Evolutionary conservation across 2,888 invertebrate species (phyloP).

Genomic region (Lagria hirta): DNA sequence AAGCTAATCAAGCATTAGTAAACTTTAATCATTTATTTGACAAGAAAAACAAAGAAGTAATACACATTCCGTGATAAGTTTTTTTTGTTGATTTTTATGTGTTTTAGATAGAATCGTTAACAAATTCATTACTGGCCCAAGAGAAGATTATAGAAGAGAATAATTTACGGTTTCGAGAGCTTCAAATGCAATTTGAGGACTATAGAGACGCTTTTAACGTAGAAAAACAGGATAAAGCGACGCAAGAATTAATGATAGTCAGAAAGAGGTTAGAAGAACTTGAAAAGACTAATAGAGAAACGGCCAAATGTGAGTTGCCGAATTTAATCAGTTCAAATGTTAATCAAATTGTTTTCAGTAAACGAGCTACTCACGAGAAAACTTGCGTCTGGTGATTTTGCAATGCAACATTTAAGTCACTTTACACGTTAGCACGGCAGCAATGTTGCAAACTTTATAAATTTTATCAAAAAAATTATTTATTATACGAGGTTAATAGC

Average conservation of each 20-base stretch:
- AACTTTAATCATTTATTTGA: conserved; percentile 51
- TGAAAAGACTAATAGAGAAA: conserved; percentile 46
- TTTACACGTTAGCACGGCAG: too few relatives aligned
- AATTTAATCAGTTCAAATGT: conserved; percentile 20
- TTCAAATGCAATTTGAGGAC: conserved; percentile 43
- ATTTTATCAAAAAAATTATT: too few relatives aligned
- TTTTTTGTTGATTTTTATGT: conserved; percentile 3
- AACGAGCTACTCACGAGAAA: conserved; percentile 22
- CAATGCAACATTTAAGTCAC: conserved; percentile 10
- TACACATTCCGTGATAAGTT: conserved; percentile 4
- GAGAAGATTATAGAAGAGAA: conserved; percentile 42
- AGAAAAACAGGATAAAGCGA: conserved; percentile 40
- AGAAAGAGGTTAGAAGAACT: conserved; percentile 42
- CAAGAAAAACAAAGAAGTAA: conserved; percentile 44
- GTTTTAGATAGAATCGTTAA: conserved; percentile 37
- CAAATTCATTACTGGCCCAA: conserved; percentile 31
- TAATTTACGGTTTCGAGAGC: conserved; percentile 33
- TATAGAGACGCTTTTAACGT: conserved; percentile 42
- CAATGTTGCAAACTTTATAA: too few relatives aligned
- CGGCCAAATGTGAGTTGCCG: conserved; percentile 49
- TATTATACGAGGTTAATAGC: too few relatives aligned
- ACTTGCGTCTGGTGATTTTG: conserved; percentile 17
- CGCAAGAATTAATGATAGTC: conserved; percentile 38
- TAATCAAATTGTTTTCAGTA: conserved; percentile 21
- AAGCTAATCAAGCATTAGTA: conserved; percentile 51